These are phyloP conservation scores for Phoxinus dragarum DNA, from an alignment of 2,797 vertebrate species.

Conservation along the genomic window DNA sequence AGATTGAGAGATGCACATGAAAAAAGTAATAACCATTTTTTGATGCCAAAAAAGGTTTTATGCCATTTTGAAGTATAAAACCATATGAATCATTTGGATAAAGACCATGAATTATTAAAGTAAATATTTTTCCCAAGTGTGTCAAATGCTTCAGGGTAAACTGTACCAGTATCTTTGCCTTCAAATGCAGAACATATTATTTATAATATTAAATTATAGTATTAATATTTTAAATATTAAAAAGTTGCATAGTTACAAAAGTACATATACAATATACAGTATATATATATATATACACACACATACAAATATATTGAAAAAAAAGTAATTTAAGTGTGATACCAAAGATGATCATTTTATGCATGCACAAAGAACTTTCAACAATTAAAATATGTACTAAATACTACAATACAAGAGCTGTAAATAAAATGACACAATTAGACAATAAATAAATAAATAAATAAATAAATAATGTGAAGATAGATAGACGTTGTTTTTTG, in stretches of 20 bases:
- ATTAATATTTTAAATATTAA: background rate
- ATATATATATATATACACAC: fast-evolving
- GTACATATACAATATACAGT: too few species aligned
- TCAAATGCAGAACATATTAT: background rate
- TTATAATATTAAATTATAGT: background rate
- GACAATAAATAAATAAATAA: background rate
- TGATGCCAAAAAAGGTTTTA: background rate
- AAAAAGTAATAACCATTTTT: background rate
- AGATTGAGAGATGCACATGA: background rate
- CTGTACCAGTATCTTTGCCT: background rate
- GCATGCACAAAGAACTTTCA: background rate
- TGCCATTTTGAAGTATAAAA: background rate
- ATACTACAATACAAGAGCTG: background rate
- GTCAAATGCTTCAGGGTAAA: background rate
- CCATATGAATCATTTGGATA: background rate
- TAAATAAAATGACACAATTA: background rate
- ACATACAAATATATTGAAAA: too few species aligned
- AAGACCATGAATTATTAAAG: background rate
- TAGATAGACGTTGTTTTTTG: conserved; percentile 59
- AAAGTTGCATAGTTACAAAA: background rate
- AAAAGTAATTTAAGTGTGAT: background rate
- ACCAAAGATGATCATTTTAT: background rate
- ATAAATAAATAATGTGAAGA: too few species aligned
- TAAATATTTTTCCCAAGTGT: background rate
- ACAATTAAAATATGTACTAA: too few species aligned